phyloP scores from a whole-genome alignment of 2,888 invertebrate genomes.

The Eustalomyia histrio region DNA sequence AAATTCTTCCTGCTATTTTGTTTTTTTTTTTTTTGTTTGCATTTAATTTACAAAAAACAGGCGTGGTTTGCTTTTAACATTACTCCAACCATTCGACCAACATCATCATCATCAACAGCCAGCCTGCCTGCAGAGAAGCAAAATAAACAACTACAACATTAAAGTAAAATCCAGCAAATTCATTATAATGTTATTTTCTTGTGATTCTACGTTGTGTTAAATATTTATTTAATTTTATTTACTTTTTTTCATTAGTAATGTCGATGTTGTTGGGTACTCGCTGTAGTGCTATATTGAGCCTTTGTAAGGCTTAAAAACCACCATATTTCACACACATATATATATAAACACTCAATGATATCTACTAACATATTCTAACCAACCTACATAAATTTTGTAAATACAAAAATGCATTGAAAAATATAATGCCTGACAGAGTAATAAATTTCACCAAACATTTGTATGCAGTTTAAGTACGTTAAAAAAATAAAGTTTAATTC shows the following conservation, averaged over 20 bases:
- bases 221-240: constrained; percentile 40
- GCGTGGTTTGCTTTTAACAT: constrained; percentile 33
- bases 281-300: constrained; percentile 13
- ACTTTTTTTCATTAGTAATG: constrained; percentile 15
- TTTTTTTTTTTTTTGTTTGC: constrained; percentile 15
- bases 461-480: constrained; percentile 22
- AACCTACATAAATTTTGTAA: constrained; percentile 6
- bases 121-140: constrained; percentile 10
- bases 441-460: constrained; percentile 57
- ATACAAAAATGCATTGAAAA: constrained; percentile 50
- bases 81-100: constrained; percentile 22
- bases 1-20: neutral
- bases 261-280: constrained; percentile 14
- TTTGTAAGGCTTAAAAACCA: constrained; percentile 32
- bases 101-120: constrained; percentile 4
- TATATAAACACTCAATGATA: constrained; percentile 2
- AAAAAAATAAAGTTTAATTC: neutral
- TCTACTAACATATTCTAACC: neutral
- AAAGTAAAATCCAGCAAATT: constrained; percentile 16
- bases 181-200: constrained; percentile 40
- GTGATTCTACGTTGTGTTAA: constrained; percentile 9
- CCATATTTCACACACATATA: constrained; percentile 23
- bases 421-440: constrained; percentile 57
- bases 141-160: neutral
- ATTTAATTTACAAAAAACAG: constrained; percentile 39